Evolutionary conservation across 2,797 vertebrate genomes (phyloP), one percentile per base, ranked within the genome.

Genomic region (Cetoscarus ocellatus): DNA sequence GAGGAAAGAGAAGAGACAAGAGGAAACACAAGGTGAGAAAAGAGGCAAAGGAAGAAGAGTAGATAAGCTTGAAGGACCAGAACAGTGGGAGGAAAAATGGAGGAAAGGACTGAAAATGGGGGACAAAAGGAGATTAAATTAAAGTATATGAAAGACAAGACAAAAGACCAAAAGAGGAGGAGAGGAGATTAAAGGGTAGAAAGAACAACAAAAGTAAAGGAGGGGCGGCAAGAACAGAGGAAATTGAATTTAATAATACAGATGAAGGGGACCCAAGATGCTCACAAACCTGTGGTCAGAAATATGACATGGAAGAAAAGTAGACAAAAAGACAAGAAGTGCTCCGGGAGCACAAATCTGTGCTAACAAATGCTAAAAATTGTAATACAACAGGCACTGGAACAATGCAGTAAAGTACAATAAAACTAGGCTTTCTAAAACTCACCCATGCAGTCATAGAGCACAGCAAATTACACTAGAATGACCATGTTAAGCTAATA

Each of bases 101-200:
- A n/a, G 45, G n/a, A 14, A 17, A 62, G 14, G 34, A 10, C 47
- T 56, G 40, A 55, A n/a, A 45, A 56, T 10, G 34, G 35, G 17
- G 39, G 15, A 18, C 19, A 40, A n/a, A 19, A 50, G 12, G n/a
- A 4, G 15, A 55, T 44, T 44, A 34, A 42, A 36, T 43, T 67
- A 60, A 80, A 68, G 63, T 59, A 61, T 52, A 18, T 49, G 10
- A 49, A 49, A n/a, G 47, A 4, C 27, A 27, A 18, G 9, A 49
- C 17, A 18, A 6, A 48, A 10, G 43, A 44, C 13, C 15, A 6
- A n/a, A 18, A 18, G 17, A 50, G 19, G 3, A 58, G 5, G 8
- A 66, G 48, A 66, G 70, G 68, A 55, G 11, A 52, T 11, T 10
- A 17, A 17, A 48, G n/a, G 5, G 18, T 3, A 48, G 47, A 14